Evolutionary conservation across 2,888 invertebrate species (phyloP).

Genomic region (Panorpa germanica): DNA sequence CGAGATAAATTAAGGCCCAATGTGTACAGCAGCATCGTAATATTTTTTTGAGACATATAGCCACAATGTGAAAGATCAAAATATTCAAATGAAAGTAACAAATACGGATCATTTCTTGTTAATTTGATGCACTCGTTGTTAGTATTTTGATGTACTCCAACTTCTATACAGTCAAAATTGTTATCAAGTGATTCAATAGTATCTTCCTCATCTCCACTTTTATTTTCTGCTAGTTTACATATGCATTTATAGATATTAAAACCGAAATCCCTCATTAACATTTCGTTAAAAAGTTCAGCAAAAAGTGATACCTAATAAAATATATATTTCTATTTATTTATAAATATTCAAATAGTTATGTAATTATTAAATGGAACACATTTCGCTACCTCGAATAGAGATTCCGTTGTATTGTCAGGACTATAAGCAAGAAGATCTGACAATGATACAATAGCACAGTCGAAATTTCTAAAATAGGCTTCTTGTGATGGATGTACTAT

Average conservation of each 20-base stretch:
- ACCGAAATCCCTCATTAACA: slow-evolving; percentile 90
- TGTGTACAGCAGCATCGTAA: slow-evolving; percentile 77
- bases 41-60: slow-evolving; percentile 71
- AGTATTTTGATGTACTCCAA: slow-evolving; percentile 21
- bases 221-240: slow-evolving; percentile 35
- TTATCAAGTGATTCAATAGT: slow-evolving; percentile 30
- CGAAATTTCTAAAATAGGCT: slow-evolving; percentile 86
- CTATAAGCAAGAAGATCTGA: slow-evolving; percentile 80
- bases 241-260: slow-evolving; percentile 77
- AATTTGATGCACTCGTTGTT: slow-evolving; percentile 35
- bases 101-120: slow-evolving; percentile 53
- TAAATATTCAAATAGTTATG: neutral
- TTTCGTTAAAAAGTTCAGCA: slow-evolving; percentile 90
- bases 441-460: slow-evolving; percentile 74
- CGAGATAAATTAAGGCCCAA: slow-evolving; percentile 75
- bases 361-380: slow-evolving; percentile 3
- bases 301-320: slow-evolving; percentile 60
- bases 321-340: slow-evolving; percentile 1
- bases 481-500: slow-evolving; percentile 69
- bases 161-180: slow-evolving; percentile 19
- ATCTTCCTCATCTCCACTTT: slow-evolving; percentile 28
- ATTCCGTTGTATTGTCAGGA: slow-evolving; percentile 82
- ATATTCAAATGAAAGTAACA: slow-evolving; percentile 76
- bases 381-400: slow-evolving; percentile 70
- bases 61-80: slow-evolving; percentile 87